Percentiles rank a stretch among this genome's conserved stretches.
These are phyloP conservation scores for Piaya cayana DNA, from an alignment of 2,113 vertebrate species.

Conservation along the genomic window DNA sequence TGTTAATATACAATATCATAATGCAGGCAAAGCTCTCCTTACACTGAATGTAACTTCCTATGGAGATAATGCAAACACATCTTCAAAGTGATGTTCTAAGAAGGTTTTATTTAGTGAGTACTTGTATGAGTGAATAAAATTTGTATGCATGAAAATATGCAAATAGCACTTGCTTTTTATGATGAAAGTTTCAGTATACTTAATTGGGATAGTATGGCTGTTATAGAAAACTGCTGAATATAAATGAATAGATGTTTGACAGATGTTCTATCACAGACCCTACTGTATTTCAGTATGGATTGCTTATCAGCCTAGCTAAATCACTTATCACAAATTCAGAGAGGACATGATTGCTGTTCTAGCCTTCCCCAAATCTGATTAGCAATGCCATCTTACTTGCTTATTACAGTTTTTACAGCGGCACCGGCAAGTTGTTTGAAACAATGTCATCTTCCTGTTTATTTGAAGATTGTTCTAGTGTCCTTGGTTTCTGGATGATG, in stretches of 20 bases:
- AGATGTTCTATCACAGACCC: slow-evolving; percentile 15
- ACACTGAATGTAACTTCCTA: neutral
- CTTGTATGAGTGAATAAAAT: neutral
- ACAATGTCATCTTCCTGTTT: slow-evolving; percentile 5
- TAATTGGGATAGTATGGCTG: slow-evolving; percentile 33
- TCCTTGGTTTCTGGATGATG: slow-evolving; percentile 33
- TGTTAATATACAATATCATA: neutral
- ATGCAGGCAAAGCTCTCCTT: neutral
- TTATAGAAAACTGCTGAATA: slow-evolving; percentile 28
- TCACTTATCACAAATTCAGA: slow-evolving; percentile 31
- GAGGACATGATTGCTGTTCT: neutral
- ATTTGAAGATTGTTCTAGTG: neutral
- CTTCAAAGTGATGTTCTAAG: neutral
- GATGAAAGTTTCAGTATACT: neutral
- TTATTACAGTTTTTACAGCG: slow-evolving; percentile 28
- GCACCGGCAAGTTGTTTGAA: neutral
- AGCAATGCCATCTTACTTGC: neutral
- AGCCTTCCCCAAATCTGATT: slow-evolving; percentile 23
- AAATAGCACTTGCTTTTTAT: slow-evolving; percentile 3
- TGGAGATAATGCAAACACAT: neutral
- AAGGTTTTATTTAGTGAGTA: slow-evolving; percentile 7
- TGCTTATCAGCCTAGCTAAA: slow-evolving; percentile 11
- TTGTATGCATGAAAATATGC: neutral
- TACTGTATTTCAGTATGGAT: slow-evolving; percentile 13
- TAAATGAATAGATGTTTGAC: slow-evolving; percentile 10